Evolutionary conservation across 2,113 vertebrate species (phyloP).

Genomic region (Erythrocercus mccallii): DNA sequence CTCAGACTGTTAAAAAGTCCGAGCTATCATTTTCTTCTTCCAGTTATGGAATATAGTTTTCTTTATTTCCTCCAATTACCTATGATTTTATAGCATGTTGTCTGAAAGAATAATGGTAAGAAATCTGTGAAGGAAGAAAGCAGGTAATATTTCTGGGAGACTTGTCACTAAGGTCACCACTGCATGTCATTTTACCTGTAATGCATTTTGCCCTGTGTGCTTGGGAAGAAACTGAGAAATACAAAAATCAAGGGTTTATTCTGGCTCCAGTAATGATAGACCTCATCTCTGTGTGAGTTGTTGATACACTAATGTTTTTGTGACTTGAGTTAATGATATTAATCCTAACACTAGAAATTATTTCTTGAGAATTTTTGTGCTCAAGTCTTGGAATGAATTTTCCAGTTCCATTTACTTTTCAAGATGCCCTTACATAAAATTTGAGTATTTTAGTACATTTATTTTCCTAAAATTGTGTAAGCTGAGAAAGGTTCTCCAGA

Average conservation of each 20-base stretch:
- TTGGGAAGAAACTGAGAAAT: background rate
- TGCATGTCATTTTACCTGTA: background rate
- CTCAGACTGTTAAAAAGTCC: background rate
- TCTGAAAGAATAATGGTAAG: background rate
- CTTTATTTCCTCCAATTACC: background rate
- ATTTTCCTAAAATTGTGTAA: background rate
- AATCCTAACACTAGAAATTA: background rate
- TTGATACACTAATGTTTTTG: background rate
- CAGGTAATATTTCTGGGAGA: background rate
- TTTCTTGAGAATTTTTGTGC: background rate
- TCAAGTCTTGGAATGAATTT: background rate
- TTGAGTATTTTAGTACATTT: background rate
- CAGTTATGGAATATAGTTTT: background rate
- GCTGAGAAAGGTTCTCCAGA: background rate
- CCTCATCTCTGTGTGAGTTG: background rate
- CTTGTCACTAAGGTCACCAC: background rate
- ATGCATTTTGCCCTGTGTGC: background rate
- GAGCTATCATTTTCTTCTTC: background rate
- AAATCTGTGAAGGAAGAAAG: background rate
- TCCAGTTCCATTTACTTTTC: background rate
- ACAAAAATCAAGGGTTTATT: background rate
- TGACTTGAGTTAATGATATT: background rate
- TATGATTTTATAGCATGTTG: background rate
- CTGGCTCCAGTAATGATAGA: background rate
- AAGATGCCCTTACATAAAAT: background rate